Percentiles rank a stretch among this genome's conserved stretches.
Conservation (phyloP, 2,888 invertebrate species). For the Germaria angustata region DNA sequence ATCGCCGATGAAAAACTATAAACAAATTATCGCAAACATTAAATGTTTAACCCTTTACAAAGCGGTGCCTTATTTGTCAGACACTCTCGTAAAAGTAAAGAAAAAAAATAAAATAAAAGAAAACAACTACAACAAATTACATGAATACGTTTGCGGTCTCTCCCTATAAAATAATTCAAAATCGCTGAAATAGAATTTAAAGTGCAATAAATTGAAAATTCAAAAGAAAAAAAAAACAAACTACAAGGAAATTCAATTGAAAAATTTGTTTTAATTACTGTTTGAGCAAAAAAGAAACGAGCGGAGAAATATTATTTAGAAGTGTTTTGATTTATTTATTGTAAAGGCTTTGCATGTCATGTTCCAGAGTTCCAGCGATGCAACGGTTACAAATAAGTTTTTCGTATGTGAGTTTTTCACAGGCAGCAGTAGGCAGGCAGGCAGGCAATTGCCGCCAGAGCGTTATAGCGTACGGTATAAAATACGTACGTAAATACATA, state of each 20-base stretch:
- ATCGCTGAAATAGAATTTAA: constrained; percentile 38
- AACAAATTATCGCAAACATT: constrained; percentile 67
- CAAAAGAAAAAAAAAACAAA: background rate
- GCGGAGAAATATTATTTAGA: constrained; percentile 44
- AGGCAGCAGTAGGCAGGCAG: constrained; percentile 8
- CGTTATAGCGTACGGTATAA: constrained; percentile 24
- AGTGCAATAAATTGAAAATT: constrained; percentile 37
- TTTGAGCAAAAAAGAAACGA: background rate
- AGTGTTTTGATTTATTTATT: constrained; percentile 65
- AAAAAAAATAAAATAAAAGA: background rate
- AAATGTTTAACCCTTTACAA: constrained; percentile 65
- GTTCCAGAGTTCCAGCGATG: constrained; percentile 22
- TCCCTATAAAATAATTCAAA: constrained; percentile 5
- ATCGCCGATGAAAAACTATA: constrained; percentile 65
- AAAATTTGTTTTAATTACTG: constrained; percentile 66
- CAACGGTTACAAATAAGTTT: constrained; percentile 28
- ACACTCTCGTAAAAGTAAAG: background rate
- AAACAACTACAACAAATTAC: constrained; percentile 12
- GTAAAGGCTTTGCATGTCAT: constrained; percentile 56
- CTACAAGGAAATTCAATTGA: constrained; percentile 59
- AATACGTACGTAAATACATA: background rate
- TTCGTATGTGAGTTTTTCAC: constrained; percentile 25
- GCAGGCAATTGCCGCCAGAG: constrained; percentile 56
- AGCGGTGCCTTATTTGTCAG: constrained; percentile 63
- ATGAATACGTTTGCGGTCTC: background rate